phyloP scores from a whole-genome alignment of 92 coral and sea anemone genomes.

The Muricea muricata region DNA sequence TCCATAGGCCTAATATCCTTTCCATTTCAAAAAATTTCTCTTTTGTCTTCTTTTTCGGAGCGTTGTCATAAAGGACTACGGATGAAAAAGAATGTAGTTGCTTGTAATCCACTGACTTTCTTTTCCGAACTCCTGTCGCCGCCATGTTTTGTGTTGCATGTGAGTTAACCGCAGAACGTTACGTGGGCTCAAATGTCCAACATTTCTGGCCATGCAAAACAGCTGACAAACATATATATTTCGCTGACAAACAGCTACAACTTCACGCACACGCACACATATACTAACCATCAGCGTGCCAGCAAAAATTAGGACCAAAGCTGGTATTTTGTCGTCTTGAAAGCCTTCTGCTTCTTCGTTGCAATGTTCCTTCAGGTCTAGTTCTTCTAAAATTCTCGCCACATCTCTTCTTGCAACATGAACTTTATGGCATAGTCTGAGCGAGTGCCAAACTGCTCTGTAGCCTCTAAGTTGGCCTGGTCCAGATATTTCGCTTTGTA shows the following conservation, averaged over 20 bases:
- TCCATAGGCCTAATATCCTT: too few relatives aligned
- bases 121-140: neutral
- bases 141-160: neutral
- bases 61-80: neutral
- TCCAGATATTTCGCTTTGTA: constrained; percentile 49
- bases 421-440: constrained; percentile 37
- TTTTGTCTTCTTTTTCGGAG: neutral
- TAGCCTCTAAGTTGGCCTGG: constrained; percentile 56
- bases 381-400: constrained; percentile 46
- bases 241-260: too few relatives aligned
- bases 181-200: constrained; percentile 22
- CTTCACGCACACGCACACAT: too few relatives aligned
- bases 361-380: constrained; percentile 53
- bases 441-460: constrained; percentile 60
- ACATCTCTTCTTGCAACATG: constrained; percentile 57
- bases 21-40: neutral
- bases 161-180: constrained; percentile 25
- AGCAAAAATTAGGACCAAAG: constrained; percentile 65
- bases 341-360: constrained; percentile 53
- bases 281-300: constrained; percentile 64
- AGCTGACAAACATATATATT: too few relatives aligned
- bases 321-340: constrained; percentile 31
- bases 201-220: constrained; percentile 37
- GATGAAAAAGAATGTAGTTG: neutral
- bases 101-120: neutral